Conservation (phyloP, 2,888 invertebrate genomes). For the Troides oblongomaculatus region DNA sequence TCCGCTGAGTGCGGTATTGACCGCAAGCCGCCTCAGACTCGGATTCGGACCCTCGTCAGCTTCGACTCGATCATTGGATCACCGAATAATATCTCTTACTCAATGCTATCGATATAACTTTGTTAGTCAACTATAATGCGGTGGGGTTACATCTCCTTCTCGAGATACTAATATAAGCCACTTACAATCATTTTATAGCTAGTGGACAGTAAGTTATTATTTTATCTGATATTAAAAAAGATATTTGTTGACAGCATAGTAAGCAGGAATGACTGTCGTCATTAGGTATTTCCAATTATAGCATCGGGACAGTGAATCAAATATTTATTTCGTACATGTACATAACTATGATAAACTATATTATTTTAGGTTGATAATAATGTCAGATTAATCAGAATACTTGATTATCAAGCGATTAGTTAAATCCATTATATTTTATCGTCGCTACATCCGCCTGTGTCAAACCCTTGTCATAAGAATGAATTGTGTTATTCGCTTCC, state of each 20-base stretch:
- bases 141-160: background rate
- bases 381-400: background rate
- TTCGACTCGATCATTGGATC: slow-evolving; percentile 51
- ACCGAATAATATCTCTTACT: slow-evolving; percentile 32
- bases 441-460: slow-evolving; percentile 3
- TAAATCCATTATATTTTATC: slow-evolving; percentile 11
- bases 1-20: slow-evolving; percentile 50
- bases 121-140: slow-evolving; percentile 12
- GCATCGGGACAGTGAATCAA: background rate
- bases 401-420: slow-evolving; percentile 7
- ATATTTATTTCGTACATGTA: too few species aligned
- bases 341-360: background rate
- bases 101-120: slow-evolving; percentile 32
- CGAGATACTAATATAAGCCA: background rate
- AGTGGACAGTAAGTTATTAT: background rate
- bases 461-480: slow-evolving; percentile 4
- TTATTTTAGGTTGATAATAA: background rate
- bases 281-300: background rate
- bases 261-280: background rate
- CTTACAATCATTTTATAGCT: background rate
- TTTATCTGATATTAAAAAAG: background rate
- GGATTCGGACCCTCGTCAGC: slow-evolving; percentile 57
- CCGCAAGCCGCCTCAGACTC: slow-evolving; percentile 37
- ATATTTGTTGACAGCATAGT: background rate
- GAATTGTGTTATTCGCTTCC: slow-evolving; percentile 2